phyloP scores from a whole-genome alignment of 1,140 invertebrate genomes.

The Zeugodacus cucurbitae region DNA sequence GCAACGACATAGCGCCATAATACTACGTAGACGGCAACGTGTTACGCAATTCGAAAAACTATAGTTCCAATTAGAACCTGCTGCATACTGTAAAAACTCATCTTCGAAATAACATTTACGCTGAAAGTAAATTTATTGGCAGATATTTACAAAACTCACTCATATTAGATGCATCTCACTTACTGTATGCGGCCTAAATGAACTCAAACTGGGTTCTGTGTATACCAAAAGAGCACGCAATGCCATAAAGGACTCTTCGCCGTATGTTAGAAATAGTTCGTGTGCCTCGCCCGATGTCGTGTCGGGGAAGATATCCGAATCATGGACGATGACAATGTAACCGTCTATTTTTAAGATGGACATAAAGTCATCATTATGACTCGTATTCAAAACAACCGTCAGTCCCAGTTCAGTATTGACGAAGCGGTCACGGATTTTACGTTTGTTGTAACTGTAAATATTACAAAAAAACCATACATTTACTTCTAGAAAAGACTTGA shows the following conservation, averaged over 20 bases:
- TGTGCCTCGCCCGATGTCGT: slow-evolving; percentile 32
- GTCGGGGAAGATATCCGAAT: slow-evolving; percentile 44
- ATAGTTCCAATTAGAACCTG: slow-evolving; percentile 51
- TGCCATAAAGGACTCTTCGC: slow-evolving; percentile 33
- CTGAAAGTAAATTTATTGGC: slow-evolving; percentile 44
- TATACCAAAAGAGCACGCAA: slow-evolving; percentile 52
- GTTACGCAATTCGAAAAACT: slow-evolving; percentile 69
- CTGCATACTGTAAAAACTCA: slow-evolving; percentile 59
- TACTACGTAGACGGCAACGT: slow-evolving; percentile 69
- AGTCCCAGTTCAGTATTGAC: slow-evolving; percentile 61
- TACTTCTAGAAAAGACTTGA: too few relatives aligned
- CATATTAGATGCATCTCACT: slow-evolving; percentile 11
- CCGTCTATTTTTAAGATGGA: slow-evolving; percentile 47
- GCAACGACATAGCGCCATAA: slow-evolving; percentile 68
- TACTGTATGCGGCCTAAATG: slow-evolving; percentile 50
- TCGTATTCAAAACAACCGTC: slow-evolving; percentile 61
- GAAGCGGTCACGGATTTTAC: slow-evolving; percentile 47
- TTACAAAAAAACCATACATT: slow-evolving; percentile 6
- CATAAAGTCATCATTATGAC: slow-evolving; percentile 59
- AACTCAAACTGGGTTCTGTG: slow-evolving; percentile 51
- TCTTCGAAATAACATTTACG: slow-evolving; percentile 59
- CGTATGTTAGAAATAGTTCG: slow-evolving; percentile 32
- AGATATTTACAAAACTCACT: neutral
- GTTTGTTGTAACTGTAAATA: slow-evolving; percentile 35
- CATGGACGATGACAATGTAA: slow-evolving; percentile 46